Conservation (phyloP, 1,140 invertebrate species). For the Adelges cooleyi region DNA sequence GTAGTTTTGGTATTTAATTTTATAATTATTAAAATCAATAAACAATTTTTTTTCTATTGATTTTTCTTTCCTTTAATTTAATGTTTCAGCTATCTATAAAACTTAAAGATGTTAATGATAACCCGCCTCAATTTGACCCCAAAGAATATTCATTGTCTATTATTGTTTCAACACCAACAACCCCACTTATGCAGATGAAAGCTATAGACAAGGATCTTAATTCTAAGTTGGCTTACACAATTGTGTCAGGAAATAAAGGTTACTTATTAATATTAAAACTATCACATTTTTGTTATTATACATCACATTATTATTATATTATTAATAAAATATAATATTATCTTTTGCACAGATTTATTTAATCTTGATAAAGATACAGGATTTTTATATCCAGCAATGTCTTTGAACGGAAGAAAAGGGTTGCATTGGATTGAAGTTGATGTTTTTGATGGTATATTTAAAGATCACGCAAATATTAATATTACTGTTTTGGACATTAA, state of each 20-base stretch:
- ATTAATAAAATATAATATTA: no score
- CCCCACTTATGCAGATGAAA: conserved; percentile 61
- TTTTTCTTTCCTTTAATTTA: not conserved
- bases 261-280: conserved; percentile 38
- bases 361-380: conserved; percentile 57
- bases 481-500: conserved; percentile 72
- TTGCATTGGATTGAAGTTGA: conserved; percentile 58
- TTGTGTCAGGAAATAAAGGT: conserved; percentile 57
- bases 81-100: conserved; percentile 54
- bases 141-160: conserved; percentile 63
- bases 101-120: conserved; percentile 72
- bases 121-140: conserved; percentile 62
- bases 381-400: conserved; percentile 61
- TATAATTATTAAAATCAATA: no score
- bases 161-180: conserved; percentile 67
- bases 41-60: no score
- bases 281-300: not conserved
- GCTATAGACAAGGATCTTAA: conserved; percentile 70
- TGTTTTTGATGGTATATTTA: conserved; percentile 57
- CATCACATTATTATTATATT: not conserved
- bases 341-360: conserved; percentile 51
- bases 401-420: conserved; percentile 49
- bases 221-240: conserved; percentile 60
- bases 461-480: conserved; percentile 58
- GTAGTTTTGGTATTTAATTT: conserved; percentile 56